A percentile compares a stretch with the other conserved stretches of the same genome.
Evolutionary conservation across 2,888 invertebrate genomes (phyloP).

Genomic region (Drosophila leonis): DNA sequence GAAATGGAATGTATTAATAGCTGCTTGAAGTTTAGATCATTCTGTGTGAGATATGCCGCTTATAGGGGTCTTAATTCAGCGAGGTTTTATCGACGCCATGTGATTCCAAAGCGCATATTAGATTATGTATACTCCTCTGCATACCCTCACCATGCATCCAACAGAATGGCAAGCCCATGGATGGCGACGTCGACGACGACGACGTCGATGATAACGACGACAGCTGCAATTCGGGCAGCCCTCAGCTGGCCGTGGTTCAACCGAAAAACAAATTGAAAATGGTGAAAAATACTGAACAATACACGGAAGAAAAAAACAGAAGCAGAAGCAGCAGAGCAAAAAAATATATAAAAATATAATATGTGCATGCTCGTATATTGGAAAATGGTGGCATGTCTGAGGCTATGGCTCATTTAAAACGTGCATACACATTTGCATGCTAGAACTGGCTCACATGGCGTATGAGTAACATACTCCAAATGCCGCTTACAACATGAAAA

Average conservation of each 20-base stretch:
- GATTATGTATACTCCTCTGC: constrained; percentile 12
- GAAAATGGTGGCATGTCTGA: constrained; percentile 51
- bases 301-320: neutral
- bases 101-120: constrained; percentile 8
- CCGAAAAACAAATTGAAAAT: constrained; percentile 56
- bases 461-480: constrained; percentile 80
- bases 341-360: neutral
- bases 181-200: constrained; percentile 9
- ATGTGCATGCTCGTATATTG: neutral
- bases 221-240: constrained; percentile 51
- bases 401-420: constrained; percentile 75
- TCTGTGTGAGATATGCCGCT: neutral
- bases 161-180: constrained; percentile 33
- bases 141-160: constrained; percentile 22
- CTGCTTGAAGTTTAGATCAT: neutral
- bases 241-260: constrained; percentile 50
- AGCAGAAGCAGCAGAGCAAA: neutral
- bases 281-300: constrained; percentile 29
- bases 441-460: constrained; percentile 55
- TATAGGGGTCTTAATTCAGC: too few relatives aligned
- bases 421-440: constrained; percentile 55
- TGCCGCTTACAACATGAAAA: constrained; percentile 53
- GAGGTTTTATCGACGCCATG: neutral
- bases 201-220: constrained; percentile 48
- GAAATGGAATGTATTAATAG: neutral